Conservation (phyloP, 2,113 vertebrate species). For the Stictonetta naevosa region DNA sequence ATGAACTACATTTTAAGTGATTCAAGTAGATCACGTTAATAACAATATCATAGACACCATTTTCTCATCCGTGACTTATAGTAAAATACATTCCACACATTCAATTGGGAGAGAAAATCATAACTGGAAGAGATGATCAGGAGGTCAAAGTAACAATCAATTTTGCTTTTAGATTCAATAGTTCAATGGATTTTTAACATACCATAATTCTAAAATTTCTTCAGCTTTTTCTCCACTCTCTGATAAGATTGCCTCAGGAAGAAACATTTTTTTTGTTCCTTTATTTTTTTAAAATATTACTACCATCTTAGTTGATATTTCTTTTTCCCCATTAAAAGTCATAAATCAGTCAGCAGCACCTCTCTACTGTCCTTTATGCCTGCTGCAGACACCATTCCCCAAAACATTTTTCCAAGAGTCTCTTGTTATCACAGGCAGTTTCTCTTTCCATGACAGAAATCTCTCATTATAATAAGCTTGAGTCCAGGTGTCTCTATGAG, state of each 20-base stretch:
- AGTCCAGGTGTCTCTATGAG: not conserved
- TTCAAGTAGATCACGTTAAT: not conserved
- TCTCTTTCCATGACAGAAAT: slow-evolving; percentile 39
- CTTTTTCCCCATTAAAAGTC: slow-evolving; percentile 1
- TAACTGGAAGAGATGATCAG: not conserved
- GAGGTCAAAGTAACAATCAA: not conserved
- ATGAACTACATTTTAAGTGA: not conserved
- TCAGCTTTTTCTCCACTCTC: not conserved
- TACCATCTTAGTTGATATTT: not conserved
- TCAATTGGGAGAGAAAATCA: not conserved
- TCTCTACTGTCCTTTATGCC: not conserved
- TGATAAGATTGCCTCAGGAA: not conserved
- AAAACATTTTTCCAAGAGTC: slow-evolving; percentile 33
- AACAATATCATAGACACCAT: not conserved
- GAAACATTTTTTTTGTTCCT: not conserved
- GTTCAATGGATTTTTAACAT: not conserved
- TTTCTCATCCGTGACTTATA: not conserved
- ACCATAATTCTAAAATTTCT: not conserved
- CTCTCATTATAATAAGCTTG: slow-evolving; percentile 16
- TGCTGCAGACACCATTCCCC: not conserved
- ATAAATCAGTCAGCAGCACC: slow-evolving; percentile 38
- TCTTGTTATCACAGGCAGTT: slow-evolving; percentile 9
- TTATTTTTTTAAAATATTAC: not conserved
- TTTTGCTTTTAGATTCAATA: not conserved
- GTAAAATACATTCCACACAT: not conserved